These are phyloP conservation scores for Selene dorsalis DNA, from an alignment of 2,797 vertebrate genomes.

Conservation along the genomic window DNA sequence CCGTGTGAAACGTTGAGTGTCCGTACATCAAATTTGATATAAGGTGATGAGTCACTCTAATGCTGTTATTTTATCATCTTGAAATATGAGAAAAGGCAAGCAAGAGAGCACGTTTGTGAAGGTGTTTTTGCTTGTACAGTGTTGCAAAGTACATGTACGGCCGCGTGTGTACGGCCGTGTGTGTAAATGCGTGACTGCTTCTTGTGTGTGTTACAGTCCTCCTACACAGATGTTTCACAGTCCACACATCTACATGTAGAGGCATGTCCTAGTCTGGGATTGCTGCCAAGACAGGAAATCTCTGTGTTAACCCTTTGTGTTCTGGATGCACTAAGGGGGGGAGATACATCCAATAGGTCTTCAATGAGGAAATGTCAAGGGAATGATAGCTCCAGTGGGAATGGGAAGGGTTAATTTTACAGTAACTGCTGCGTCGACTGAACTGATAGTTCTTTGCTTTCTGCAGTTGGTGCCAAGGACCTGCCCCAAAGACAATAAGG, in stretches of 20 bases:
- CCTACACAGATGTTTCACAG: constrained; percentile 90
- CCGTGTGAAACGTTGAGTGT: constrained; percentile 8
- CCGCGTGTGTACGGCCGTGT: constrained; percentile 32
- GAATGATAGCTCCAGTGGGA: constrained; percentile 20
- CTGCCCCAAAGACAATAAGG: constrained; percentile 29
- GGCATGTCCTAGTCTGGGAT: constrained; percentile 88
- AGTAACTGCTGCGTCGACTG: constrained; percentile 31
- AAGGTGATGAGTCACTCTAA: constrained; percentile 41
- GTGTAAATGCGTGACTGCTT: constrained; percentile 5
- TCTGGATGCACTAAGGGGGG: constrained; percentile 48
- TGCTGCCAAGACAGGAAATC: constrained; percentile 86
- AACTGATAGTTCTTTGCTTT: constrained; percentile 42
- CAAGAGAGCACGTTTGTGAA: constrained; percentile 18
- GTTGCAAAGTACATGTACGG: constrained; percentile 37
- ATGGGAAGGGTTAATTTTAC: constrained; percentile 56
- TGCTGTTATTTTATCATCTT: constrained; percentile 41
- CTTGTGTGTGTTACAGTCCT: constrained; percentile 64
- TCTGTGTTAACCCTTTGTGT: constrained; percentile 85
- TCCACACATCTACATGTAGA: constrained; percentile 88
- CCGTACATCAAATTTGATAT: constrained; percentile 32
- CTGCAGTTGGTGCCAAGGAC: constrained; percentile 43
- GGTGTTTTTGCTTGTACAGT: constrained; percentile 13
- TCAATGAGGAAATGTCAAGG: constrained; percentile 15
- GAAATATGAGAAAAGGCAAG: constrained; percentile 47
- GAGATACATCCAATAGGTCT: constrained; percentile 20